Percentiles rank a stretch among this genome's conserved stretches.
Evolutionary conservation across 2,888 invertebrate genomes (phyloP).

Genomic region (Acanthoscelides obtectus): DNA sequence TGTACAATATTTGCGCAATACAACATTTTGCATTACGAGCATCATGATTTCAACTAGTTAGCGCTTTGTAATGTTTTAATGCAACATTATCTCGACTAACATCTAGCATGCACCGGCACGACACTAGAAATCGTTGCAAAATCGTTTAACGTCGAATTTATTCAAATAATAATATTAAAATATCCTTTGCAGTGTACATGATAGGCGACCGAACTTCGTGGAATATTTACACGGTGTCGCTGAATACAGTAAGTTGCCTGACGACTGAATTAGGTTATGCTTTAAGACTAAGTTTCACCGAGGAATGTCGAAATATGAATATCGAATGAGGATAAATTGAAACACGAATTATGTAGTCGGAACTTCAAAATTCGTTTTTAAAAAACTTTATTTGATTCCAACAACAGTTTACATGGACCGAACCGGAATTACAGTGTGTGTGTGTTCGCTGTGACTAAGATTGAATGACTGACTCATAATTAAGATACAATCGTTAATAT

Average conservation of each 20-base stretch:
- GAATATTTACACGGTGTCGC: neutral
- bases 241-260: neutral
- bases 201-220: neutral
- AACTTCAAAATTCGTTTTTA: too few species aligned
- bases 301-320: neutral
- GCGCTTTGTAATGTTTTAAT: conserved; percentile 3
- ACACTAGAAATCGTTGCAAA: neutral
- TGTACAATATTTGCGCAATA: neutral
- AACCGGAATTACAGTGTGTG: too few species aligned
- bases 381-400: too few species aligned
- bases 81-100: neutral
- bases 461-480: too few species aligned
- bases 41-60: conserved; percentile 1
- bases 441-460: too few species aligned
- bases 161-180: neutral
- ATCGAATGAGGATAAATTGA: neutral
- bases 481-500: too few species aligned
- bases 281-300: neutral
- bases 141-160: conserved; percentile 1
- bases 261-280: neutral
- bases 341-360: too few species aligned
- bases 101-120: neutral
- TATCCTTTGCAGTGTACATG: neutral
- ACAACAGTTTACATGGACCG: too few species aligned
- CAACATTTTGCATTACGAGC: neutral